A percentile compares a stretch with the other conserved stretches of the same genome.
These are phyloP conservation scores for Pinna nobilis DNA, from an alignment of 1,140 invertebrate genomes.

Conservation along the genomic window DNA sequence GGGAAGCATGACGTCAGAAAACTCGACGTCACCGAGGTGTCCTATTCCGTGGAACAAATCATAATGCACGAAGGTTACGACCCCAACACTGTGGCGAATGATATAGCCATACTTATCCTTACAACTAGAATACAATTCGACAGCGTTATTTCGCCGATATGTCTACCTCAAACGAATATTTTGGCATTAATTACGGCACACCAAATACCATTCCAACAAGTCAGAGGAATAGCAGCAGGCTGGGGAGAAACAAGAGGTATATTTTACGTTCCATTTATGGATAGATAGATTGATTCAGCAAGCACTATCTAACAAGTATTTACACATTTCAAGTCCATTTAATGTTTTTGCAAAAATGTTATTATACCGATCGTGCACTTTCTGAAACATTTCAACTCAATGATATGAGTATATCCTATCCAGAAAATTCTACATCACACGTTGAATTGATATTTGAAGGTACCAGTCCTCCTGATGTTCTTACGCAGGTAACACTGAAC, in stretches of 20 bases:
- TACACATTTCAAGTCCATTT: too few relatives aligned
- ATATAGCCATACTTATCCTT: constrained; percentile 80
- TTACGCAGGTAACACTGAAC: constrained; percentile 60
- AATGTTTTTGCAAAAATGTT: too few relatives aligned
- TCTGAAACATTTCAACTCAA: too few relatives aligned
- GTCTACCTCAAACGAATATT: constrained; percentile 76
- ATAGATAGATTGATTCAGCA: not conserved
- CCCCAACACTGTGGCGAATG: constrained; percentile 75
- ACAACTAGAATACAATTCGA: constrained; percentile 75
- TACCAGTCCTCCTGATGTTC: constrained; percentile 37
- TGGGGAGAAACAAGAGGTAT: constrained; percentile 61
- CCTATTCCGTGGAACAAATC: constrained; percentile 44
- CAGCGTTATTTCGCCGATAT: constrained; percentile 78
- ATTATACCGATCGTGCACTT: too few relatives aligned
- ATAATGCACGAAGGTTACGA: constrained; percentile 59
- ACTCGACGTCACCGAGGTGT: constrained; percentile 28
- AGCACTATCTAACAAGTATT: not conserved
- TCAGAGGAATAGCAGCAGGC: constrained; percentile 48
- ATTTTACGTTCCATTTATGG: not conserved
- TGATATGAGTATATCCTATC: too few relatives aligned
- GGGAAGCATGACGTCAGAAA: constrained; percentile 76
- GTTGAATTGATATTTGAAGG: constrained; percentile 40
- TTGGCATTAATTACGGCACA: constrained; percentile 37
- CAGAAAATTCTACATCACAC: too few relatives aligned
- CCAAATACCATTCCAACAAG: not conserved